Evolutionary conservation across 2,113 vertebrate species (phyloP).

Genomic region (Syrrhaptes paradoxus): DNA sequence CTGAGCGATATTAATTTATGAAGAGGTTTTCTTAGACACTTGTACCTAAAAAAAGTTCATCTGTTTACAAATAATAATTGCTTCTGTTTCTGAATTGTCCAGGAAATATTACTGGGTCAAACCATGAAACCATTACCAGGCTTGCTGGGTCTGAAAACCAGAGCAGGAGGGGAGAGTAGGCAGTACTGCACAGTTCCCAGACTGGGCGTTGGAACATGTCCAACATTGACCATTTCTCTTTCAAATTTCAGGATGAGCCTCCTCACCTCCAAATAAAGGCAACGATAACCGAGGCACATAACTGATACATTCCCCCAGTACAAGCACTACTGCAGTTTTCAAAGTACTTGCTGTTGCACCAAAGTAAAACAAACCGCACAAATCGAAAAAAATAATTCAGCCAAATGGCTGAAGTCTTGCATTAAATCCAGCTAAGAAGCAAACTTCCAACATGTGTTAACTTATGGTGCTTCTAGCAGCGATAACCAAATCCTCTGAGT

Average conservation of each 20-base stretch:
- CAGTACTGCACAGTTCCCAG: background rate
- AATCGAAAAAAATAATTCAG: background rate
- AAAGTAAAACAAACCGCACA: background rate
- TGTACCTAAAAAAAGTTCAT: background rate
- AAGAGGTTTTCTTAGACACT: background rate
- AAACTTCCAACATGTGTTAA: background rate
- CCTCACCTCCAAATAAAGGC: background rate
- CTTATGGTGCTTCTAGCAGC: background rate
- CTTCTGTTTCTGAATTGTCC: background rate
- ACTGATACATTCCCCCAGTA: background rate
- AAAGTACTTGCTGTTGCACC: background rate
- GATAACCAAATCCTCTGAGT: background rate
- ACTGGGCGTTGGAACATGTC: background rate
- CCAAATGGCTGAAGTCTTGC: background rate
- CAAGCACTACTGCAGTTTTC: background rate
- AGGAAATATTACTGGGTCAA: background rate
- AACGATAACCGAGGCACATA: fast-evolving
- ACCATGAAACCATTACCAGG: background rate
- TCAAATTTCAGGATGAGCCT: background rate
- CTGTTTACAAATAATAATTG: background rate
- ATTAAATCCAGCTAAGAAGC: background rate
- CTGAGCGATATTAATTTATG: background rate
- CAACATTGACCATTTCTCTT: background rate
- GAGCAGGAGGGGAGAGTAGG: background rate
- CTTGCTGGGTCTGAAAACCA: background rate